Base-by-base conservation (phyloP, 1,140 invertebrate genomes). In the Drosophila malerkotliana region DNA sequence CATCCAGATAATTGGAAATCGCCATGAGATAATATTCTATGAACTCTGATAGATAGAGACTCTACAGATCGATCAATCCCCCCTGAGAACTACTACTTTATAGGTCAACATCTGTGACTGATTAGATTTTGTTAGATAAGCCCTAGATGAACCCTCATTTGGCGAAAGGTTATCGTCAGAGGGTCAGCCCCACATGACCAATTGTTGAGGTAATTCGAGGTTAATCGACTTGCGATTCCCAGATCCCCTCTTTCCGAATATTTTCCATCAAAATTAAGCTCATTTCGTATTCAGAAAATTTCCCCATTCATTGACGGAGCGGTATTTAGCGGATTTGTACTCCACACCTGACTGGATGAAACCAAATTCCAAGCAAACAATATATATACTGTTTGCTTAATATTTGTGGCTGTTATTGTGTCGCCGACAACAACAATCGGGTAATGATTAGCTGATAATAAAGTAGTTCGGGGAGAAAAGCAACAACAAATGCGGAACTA, bases 261-360 rank as follows among this genome's bases (percentile, higher is more conserved):
- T 47, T 56, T 26, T 45, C 1, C 7, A 5, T 4, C 8, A 4
- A 12, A 52, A 32, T 67, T 53, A 8, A 10, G 14, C 37, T 47
- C 28, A 45, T 64, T 67, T 68, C 14, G 39, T 37, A 69, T 39
- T 69, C 44, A 32, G 30, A 55, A 55, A 56, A 34, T 68, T 69
- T 55, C 41, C 30, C 49, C 28, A 64, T 32, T 39, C 28, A 49
- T 34, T 47, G 34, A n/a, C 18, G 34, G 32, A 55, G 30, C 39
- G 49, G 67, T 41, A 53, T 47, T 39, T 55, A 30, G 45, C 71
- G 58, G 58, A 39, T 69, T 56, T 76, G 9, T 15, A 52, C 34
- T 61, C 81, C 54, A 80, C 81, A 77, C 73, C 49, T 55, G 45
- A 77, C 77, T 66, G 67, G 77, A 80, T 85, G 64, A 73, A 84